Base-by-base conservation (phyloP, 2,888 invertebrate genomes). In the Oscheius sp. region DNA sequence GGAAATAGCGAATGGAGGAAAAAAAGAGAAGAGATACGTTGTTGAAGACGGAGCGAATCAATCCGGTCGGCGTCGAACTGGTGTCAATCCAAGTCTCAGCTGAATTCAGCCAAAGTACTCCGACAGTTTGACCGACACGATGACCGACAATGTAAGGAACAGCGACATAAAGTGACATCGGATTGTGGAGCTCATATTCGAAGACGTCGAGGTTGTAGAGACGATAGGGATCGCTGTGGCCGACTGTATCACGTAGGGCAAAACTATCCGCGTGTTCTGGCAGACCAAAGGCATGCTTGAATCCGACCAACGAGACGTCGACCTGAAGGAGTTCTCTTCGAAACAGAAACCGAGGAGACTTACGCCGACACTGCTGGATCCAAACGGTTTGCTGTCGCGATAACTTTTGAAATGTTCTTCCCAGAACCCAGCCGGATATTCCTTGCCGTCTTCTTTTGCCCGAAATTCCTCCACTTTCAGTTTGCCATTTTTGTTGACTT, bases 71-170 rank as follows among this genome's bases (percentile, higher is more conserved):
- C 25, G 16, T 23, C 75, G 70, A 81, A 43, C 75, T 74, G 1
- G 83, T 92, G 88, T 99, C 99, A 35, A 99, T 93, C 99, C 99
- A 99, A 0, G 97, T 99, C 91, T 99, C 99, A 0, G 99, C 96
- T 0, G 96, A 93, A 91, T 99, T 99, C 88, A 95, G 93, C 98
- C 98, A 99, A 88, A 95, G 95, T 21, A 96, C 92, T 29, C 96
- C 98, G 0, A 93, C 93, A 0, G 95, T 94, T 83, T 92, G 87
- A 75, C 89, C 92, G 82, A 93, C 92, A 35, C 92, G 89, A 56
- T 88, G 98, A 13, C 96, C 95, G 84, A 96, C 93, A 87, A 99
- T 91, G 69, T 97, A 93, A 0, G 99, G 98, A 23, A 99, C 92
- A 0, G 95, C 92, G 9, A 97, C 99, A 89, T 99, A 99, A 9